Evolutionary conservation across 1,140 invertebrate genomes (phyloP), one percentile per base, ranked within the genome.

Genomic region (Pachypsylla venusta): DNA sequence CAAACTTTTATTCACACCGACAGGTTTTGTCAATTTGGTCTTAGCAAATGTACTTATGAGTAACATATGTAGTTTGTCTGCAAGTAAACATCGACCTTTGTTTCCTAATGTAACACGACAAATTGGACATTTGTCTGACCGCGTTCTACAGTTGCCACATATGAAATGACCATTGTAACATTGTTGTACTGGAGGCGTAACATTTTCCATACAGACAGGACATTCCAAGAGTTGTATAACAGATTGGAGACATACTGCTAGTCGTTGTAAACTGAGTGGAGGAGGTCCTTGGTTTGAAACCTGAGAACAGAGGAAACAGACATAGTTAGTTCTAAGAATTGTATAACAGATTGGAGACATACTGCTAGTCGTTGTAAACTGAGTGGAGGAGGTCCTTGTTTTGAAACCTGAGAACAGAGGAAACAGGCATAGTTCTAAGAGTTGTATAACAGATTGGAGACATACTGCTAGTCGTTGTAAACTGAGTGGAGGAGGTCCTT

Each of bases 111-210:
- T 69, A 3, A 77, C 73, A 35, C 81, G 71, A 60, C 81, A 83
- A 4, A 82, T 72, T 0, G 81, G 81, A 67, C 81, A 83, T 48
- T 72, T 73, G 56, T 76, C 70, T 1, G 78, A 75, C 61, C 77
- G 77, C 4, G 75, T 67, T 54, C 80, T 74, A 64, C 81, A 82
- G 35, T 74, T 69, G 3, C 76, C 73, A 63, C 81, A 83, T 2
- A 82, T 70, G 16, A 82, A 70, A 61, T 83, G 81, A 7, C 81
- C 81, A 60, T 82, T 80, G 35, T 80, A 77, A 63, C 82, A 84
- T 66, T 83, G 81, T 42, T 77, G 76, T 0, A 78, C 76, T 2
- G 81, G 81, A 1, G 80, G 76, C 22, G 71, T 61, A 25, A 80
- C 77, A 30, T 77, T 81, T 61, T 80, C 77, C 27, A 79, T 67